Evolutionary conservation across 2,888 invertebrate species (phyloP).

Genomic region (Acanthosoma haemorrhoidale): DNA sequence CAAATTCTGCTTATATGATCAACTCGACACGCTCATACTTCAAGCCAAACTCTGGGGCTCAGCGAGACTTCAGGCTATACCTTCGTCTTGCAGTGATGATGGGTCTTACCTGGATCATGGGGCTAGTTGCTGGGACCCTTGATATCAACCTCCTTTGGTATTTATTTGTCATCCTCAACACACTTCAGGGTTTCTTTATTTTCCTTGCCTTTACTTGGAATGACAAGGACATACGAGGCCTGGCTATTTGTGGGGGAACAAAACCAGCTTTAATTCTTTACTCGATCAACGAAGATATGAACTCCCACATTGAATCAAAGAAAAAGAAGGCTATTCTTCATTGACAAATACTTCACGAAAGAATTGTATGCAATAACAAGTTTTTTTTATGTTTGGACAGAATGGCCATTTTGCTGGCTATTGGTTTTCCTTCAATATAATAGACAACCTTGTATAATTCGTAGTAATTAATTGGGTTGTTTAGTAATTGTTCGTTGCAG

Average conservation of each 20-base stretch:
- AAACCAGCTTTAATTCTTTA: slow-evolving; percentile 37
- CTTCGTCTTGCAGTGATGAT: slow-evolving; percentile 49
- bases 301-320: too few species aligned
- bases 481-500: too few species aligned
- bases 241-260: slow-evolving; percentile 36
- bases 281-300: too few species aligned
- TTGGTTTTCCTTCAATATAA: too few species aligned
- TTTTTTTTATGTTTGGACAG: too few species aligned
- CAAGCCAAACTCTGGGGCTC: slow-evolving; percentile 42
- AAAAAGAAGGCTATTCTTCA: too few species aligned
- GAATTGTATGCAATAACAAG: too few species aligned
- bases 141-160: slow-evolving; percentile 48
- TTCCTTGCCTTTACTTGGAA: slow-evolving; percentile 51
- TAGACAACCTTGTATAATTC: too few species aligned
- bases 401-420: too few species aligned
- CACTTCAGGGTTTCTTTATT: slow-evolving; percentile 51
- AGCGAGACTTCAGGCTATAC: slow-evolving; percentile 47
- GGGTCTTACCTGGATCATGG: slow-evolving; percentile 51
- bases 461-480: too few species aligned
- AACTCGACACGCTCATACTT: slow-evolving; percentile 44
- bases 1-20: slow-evolving; percentile 47
- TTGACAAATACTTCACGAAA: too few species aligned
- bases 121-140: slow-evolving; percentile 48
- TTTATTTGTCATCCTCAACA: slow-evolving; percentile 49
- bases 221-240: slow-evolving; percentile 46